Base-by-base conservation (phyloP, 2,888 invertebrate genomes). In the Pammene aurita region DNA sequence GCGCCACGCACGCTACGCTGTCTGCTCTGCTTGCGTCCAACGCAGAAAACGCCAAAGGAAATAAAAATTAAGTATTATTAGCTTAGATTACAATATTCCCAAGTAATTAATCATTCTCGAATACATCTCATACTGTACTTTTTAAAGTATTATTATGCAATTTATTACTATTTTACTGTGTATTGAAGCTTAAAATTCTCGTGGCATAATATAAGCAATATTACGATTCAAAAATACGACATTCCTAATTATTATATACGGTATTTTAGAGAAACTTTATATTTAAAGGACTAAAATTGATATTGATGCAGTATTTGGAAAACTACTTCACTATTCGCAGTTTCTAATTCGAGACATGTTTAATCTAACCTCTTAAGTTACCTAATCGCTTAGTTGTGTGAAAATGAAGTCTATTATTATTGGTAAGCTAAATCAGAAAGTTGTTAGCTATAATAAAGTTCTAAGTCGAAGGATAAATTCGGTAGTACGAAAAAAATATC, bases 1-100 rank as follows among this genome's bases (percentile, higher is more conserved):
- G 93, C 69, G 93, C 93, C 5, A 92, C 93, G 0, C 93, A 93
- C 70, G 93, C 93, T 7, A 93, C 93, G 0, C 74, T 93, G 5
- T 92, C 93, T 0, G 93, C 93, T 61, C 75, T 92, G 67, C 77
- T 92, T 66, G 82, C 92, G 42, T 89, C 92, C 0, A 81, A 71
- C 66, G 83, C 80, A 42, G 87, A 85, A 48, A 82, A 80, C 63
- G 72, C 68, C 10, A 78, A 81, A 65, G 67, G 75, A 13, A 74
- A 71, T 18, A 77, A 77, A 16, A 77, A 78, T 69, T 76, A 52
- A 75, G 26, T 56, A 50, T 57, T 66, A 62, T 57, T 66, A 62
- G 34, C 34, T 11, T 57, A 56, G 50, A 66, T 66, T 66, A 52
- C 70, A 56, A 41, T 26, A 66, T 65, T 58, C 63, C 58, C 44